phyloP scores from a whole-genome alignment of 2,113 vertebrate species.

The Gadus macrocephalus region DNA sequence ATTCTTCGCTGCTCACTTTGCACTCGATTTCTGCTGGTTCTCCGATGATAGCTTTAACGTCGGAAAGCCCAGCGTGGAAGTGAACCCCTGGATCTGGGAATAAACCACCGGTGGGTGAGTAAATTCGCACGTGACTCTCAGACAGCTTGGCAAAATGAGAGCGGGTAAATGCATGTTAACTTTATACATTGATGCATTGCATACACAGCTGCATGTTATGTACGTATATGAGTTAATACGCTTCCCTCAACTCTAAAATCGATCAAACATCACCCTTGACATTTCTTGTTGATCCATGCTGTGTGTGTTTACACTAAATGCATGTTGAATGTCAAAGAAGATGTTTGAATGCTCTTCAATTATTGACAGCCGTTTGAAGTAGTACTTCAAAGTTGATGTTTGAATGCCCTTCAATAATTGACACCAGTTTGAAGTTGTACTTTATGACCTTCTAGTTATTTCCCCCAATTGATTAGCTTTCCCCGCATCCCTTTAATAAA shows the following conservation, averaged over 20 bases:
- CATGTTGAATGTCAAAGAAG: slow-evolving; percentile 16
- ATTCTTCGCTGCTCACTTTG: slow-evolving; percentile 72
- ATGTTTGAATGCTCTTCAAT: slow-evolving; percentile 16
- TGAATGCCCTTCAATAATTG: slow-evolving; percentile 10
- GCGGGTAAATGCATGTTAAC: not conserved
- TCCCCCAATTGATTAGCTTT: too few species aligned
- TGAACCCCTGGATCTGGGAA: slow-evolving; percentile 70
- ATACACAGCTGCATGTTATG: slow-evolving; percentile 13
- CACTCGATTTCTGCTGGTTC: slow-evolving; percentile 76
- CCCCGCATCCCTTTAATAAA: too few species aligned
- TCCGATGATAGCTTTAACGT: slow-evolving; percentile 72
- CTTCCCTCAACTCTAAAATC: not conserved
- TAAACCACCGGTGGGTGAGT: slow-evolving; percentile 44
- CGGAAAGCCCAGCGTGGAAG: slow-evolving; percentile 75
- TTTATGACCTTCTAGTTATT: too few species aligned
- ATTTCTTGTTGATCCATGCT: slow-evolving; percentile 16
- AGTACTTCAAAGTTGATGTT: not conserved
- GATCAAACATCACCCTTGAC: not conserved
- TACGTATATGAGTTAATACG: not conserved
- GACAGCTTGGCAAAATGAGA: not conserved
- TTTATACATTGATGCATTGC: slow-evolving; percentile 5
- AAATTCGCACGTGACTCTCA: not conserved
- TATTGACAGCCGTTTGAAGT: not conserved
- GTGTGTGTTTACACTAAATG: slow-evolving; percentile 25
- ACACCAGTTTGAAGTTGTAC: not conserved